Base-by-base conservation (phyloP, 1,140 invertebrate genomes). In the Caenorhabditis latens region DNA sequence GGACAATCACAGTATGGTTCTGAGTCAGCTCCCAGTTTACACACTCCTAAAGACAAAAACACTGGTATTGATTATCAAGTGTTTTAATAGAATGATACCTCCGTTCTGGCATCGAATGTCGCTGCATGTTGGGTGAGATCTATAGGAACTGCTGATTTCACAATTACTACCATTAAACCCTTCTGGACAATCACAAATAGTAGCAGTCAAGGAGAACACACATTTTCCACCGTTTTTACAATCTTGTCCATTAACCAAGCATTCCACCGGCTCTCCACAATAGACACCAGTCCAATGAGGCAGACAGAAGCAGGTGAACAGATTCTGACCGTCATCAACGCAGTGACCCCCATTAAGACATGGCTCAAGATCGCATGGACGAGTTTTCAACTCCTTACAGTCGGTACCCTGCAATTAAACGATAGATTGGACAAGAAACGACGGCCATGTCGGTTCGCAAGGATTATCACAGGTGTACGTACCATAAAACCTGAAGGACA, bases 311-410 rank as follows among this genome's bases (percentile, higher is more conserved):
- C 71, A 79, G 71, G 71, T 79, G 71, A 79, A 79, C n/a, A 79
- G 71, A 79, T 79, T 79, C 21, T 79, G 71, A 8, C 71, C 71
- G 71, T 79, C 71, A n/a, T 79, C 71, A 6, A 79, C 71, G 46
- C 71, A 79, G 71, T 79, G 71, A 79, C 71, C 71, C 71, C 71
- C 71, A 79, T 79, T 79, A 79, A 79, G 71, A 50, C 71, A 79
- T 24, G 71, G 71, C 46, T 53, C 71, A 79, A 48, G 46, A 79
- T 79, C 71, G 71, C 71, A 79, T 79, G 71, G 71, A 79, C 71
- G 71, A 79, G 71, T 46, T 79, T 79, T 48, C 71, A 79, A 79
- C 71, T 79, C 71, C 53, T 79, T 79, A 50, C 71, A 79, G 46
- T 79, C 71, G 46, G 71, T 2, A 79, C 71, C 71, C 71, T 79